Conservation (phyloP, 2,797 vertebrate genomes). For the Scomberomorus guttatus region DNA sequence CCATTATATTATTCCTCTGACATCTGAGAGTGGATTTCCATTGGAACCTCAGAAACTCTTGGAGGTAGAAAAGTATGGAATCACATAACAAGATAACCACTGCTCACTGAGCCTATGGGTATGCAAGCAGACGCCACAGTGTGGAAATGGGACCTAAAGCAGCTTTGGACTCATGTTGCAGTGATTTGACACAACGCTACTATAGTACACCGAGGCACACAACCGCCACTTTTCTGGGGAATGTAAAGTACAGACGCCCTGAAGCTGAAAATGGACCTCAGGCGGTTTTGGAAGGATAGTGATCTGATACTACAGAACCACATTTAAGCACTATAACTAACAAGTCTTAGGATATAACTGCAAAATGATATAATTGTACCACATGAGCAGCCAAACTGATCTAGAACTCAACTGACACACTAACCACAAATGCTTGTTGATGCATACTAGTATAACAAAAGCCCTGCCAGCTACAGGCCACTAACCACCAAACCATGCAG, state of each 20-base stretch:
- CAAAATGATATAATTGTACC: constrained; percentile 24
- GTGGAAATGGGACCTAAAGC: constrained; percentile 55
- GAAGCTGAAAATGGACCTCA: constrained; percentile 34
- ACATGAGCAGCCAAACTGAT: constrained; percentile 10
- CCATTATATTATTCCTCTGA: constrained; percentile 29
- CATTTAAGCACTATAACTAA: constrained; percentile 25
- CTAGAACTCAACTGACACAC: background rate
- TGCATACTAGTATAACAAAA: background rate
- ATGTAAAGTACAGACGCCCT: constrained; percentile 29
- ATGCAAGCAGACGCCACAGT: constrained; percentile 45
- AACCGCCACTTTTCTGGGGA: constrained; percentile 33
- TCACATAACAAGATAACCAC: constrained; percentile 50
- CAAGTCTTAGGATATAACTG: background rate
- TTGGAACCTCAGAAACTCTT: constrained; percentile 33
- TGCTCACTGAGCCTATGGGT: constrained; percentile 46
- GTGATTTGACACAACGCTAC: constrained; percentile 54
- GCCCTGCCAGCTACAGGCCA: constrained; percentile 13
- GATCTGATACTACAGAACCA: constrained; percentile 38
- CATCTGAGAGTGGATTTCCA: constrained; percentile 46
- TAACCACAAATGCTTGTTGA: constrained; percentile 24
- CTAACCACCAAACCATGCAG: constrained; percentile 21
- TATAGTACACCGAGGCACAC: constrained; percentile 29
- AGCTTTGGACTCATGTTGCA: constrained; percentile 50
- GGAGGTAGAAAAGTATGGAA: constrained; percentile 40
- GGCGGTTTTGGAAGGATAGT: constrained; percentile 21